A percentile compares a stretch with the other conserved stretches of the same genome.
Conservation (phyloP, 1,140 invertebrate species). For the Anoplolepis gracilipes region DNA sequence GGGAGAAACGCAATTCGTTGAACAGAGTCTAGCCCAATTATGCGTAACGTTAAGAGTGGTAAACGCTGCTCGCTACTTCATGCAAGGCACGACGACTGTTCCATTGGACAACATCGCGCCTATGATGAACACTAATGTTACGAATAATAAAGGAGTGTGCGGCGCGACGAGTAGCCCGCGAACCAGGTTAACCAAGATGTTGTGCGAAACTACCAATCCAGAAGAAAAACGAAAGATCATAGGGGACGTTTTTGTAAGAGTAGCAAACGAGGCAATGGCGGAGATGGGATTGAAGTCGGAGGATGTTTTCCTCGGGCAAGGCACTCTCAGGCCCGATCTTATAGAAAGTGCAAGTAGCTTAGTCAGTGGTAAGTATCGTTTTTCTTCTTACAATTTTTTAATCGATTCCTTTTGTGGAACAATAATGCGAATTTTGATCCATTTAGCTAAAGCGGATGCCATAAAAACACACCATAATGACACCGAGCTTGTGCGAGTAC, state of each 20-base stretch:
- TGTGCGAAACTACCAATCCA: constrained; percentile 95
- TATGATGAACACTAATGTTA: constrained; percentile 86
- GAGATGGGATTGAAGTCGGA: constrained; percentile 94
- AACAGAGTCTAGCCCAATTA: constrained; percentile 93
- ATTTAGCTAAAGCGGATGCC: constrained; percentile 92
- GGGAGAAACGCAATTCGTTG: constrained; percentile 96
- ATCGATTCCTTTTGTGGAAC: background rate
- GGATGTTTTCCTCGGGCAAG: constrained; percentile 94
- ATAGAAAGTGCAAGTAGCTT: constrained; percentile 98
- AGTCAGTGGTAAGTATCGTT: constrained; percentile 89
- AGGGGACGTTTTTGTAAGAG: constrained; percentile 98
- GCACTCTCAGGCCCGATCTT: constrained; percentile 98
- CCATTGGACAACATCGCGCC: constrained; percentile 88
- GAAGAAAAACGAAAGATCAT: constrained; percentile 99
- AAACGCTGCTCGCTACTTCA: constrained; percentile 91
- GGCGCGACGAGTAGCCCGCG: constrained; percentile 85
- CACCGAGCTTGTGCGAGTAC: constrained; percentile 96
- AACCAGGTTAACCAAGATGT: constrained; percentile 93
- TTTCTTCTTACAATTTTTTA: constrained; percentile 6
- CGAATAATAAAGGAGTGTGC: constrained; percentile 84
- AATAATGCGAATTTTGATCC: constrained; percentile 21
- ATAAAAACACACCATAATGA: constrained; percentile 99
- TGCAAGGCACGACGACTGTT: constrained; percentile 92
- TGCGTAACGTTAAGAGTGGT: constrained; percentile 95
- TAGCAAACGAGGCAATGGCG: constrained; percentile 93